phyloP scores from a whole-genome alignment of 2,113 vertebrate species.

The Cavia aperea region DNA sequence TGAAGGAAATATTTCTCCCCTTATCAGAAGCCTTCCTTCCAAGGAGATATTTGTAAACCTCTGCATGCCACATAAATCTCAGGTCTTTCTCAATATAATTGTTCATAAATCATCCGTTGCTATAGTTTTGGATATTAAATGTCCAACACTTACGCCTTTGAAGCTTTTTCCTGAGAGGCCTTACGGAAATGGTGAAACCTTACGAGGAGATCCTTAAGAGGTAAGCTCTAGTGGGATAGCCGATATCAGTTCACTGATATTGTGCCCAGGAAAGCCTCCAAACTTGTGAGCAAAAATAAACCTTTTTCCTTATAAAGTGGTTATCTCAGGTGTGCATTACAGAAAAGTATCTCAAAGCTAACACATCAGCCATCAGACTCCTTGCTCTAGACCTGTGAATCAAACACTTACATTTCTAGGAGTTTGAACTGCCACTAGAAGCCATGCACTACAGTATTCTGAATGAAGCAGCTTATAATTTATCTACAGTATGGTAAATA shows the following conservation, averaged over 20 bases:
- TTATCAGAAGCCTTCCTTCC: neutral
- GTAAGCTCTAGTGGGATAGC: neutral
- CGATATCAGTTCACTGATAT: neutral
- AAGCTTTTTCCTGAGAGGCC: neutral
- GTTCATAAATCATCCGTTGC: neutral
- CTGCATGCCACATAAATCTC: neutral
- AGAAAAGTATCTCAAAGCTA: neutral
- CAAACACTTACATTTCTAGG: neutral
- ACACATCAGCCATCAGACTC: neutral
- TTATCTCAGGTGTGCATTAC: neutral
- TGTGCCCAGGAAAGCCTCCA: neutral
- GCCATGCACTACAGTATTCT: neutral
- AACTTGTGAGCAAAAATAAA: neutral
- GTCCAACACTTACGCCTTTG: neutral
- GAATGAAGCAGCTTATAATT: neutral
- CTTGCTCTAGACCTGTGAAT: neutral
- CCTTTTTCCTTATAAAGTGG: neutral
- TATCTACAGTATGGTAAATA: neutral
- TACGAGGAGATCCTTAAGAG: neutral
- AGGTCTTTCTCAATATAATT: neutral
- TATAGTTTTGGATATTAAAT: neutral
- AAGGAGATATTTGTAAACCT: neutral
- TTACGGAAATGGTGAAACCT: neutral
- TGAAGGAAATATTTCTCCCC: neutral
- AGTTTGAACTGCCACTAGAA: neutral